Conservation (phyloP, 2,888 invertebrate species). For the Maniola hyperantus region DNA sequence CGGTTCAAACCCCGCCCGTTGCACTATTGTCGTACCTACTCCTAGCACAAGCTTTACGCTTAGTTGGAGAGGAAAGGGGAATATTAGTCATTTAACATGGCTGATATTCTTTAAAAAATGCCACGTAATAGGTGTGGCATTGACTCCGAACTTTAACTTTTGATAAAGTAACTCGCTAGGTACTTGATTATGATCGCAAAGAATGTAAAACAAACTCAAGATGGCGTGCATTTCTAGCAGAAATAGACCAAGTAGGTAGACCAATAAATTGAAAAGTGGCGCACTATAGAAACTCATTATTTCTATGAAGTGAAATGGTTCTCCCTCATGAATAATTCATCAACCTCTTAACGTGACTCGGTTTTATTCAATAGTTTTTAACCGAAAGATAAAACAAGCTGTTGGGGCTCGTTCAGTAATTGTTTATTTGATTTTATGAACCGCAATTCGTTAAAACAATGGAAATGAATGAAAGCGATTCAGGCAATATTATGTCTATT, state of each 20-base stretch:
- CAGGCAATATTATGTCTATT: neutral
- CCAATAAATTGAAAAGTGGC: constrained; percentile 20
- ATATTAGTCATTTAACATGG: too few species aligned
- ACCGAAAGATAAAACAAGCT: constrained; percentile 6
- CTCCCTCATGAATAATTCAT: constrained; percentile 26
- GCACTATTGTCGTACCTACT: too few species aligned
- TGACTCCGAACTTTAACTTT: too few species aligned
- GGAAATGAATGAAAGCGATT: neutral
- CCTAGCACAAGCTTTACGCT: too few species aligned
- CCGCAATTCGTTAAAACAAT: neutral
- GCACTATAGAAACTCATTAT: constrained; percentile 16
- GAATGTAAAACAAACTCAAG: neutral
- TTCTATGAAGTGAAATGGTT: constrained; percentile 19
- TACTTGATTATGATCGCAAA: too few species aligned
- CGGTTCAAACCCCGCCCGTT: too few species aligned
- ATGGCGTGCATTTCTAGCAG: neutral
- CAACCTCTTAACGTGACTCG: constrained; percentile 23
- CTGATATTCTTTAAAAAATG: too few species aligned
- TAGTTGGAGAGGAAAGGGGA: too few species aligned
- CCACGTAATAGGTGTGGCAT: too few species aligned
- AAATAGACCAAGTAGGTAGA: neutral
- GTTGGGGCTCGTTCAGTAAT: neutral
- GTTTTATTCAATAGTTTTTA: constrained; percentile 21
- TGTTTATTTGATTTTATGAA: neutral
- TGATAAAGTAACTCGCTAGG: too few species aligned